A percentile compares a stretch with the other conserved stretches of the same genome.
These are phyloP conservation scores for Philereme transversata DNA, from an alignment of 2,888 invertebrate genomes.

Conservation along the genomic window DNA sequence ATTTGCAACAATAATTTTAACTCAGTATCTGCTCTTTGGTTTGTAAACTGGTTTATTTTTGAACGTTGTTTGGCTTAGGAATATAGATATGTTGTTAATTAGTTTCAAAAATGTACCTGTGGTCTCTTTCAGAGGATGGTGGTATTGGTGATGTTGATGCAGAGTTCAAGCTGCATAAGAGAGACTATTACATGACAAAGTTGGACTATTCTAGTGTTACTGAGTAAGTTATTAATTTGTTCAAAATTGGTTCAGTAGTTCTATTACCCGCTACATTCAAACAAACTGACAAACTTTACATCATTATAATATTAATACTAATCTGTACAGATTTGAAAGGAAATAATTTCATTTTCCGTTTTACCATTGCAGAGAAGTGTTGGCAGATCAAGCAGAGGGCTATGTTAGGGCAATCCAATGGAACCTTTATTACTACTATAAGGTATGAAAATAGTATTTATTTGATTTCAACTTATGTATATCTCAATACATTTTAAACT, in stretches of 20 bases:
- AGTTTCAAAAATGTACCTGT: background rate
- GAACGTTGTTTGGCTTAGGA: too few relatives aligned
- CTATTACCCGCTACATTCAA: too few relatives aligned
- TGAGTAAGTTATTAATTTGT: conserved; percentile 76
- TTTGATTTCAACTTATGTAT: too few relatives aligned
- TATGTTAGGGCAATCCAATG: conserved; percentile 98
- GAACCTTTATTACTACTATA: conserved; percentile 98
- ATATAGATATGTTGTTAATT: background rate
- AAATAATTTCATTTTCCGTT: background rate
- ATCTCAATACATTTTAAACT: too few relatives aligned
- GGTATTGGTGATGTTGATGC: conserved; percentile 82
- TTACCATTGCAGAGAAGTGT: conserved; percentile 85
- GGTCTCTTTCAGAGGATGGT: conserved; percentile 65
- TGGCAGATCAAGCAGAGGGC: conserved; percentile 92
- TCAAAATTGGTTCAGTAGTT: too few relatives aligned
- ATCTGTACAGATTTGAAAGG: too few relatives aligned
- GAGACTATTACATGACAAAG: conserved; percentile 96
- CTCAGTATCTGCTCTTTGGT: too few relatives aligned
- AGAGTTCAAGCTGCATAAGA: conserved; percentile 93
- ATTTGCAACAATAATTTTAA: too few relatives aligned
- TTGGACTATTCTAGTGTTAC: conserved; percentile 91
- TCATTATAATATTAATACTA: too few relatives aligned
- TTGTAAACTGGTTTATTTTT: too few relatives aligned
- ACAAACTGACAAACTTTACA: too few relatives aligned
- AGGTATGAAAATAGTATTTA: conserved; percentile 50